phyloP scores from a whole-genome alignment of 2,113 vertebrate genomes.

The Prionailurus bengalensis region DNA sequence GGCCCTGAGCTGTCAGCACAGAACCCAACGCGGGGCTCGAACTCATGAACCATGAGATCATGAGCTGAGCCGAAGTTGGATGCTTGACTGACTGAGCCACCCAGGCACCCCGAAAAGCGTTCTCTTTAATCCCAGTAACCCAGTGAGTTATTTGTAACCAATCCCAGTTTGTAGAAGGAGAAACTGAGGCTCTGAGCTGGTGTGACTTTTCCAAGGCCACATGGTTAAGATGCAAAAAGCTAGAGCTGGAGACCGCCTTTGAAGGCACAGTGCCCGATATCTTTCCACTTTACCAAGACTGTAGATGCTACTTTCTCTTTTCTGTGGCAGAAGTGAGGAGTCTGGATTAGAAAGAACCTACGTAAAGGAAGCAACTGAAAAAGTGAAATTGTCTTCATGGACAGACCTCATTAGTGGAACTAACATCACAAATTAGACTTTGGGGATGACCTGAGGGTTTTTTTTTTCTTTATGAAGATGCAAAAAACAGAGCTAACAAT shows the following conservation, averaged over 20 bases:
- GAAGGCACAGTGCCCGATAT: neutral
- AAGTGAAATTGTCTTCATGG: neutral
- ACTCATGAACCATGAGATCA: too few species aligned
- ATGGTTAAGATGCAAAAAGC: neutral
- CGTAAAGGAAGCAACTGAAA: slow-evolving; percentile 32
- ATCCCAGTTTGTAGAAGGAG: neutral
- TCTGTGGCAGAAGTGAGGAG: neutral
- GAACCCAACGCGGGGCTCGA: too few species aligned
- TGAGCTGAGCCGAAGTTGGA: too few species aligned
- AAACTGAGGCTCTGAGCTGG: neutral
- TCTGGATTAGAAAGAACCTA: neutral
- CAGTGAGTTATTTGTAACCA: neutral
- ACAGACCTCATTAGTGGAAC: neutral
- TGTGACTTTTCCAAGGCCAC: neutral
- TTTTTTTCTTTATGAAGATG: neutral
- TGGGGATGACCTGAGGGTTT: neutral
- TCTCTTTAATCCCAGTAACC: neutral
- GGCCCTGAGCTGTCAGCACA: too few species aligned
- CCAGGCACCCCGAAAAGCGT: neutral
- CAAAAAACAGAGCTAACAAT: slow-evolving; percentile 9
- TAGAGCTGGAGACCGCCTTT: neutral
- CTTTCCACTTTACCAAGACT: neutral
- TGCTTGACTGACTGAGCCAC: too few species aligned
- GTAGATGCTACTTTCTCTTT: neutral
- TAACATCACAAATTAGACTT: neutral